phyloP scores from a whole-genome alignment of 2,113 vertebrate species.

The Copsychus sechellarum region DNA sequence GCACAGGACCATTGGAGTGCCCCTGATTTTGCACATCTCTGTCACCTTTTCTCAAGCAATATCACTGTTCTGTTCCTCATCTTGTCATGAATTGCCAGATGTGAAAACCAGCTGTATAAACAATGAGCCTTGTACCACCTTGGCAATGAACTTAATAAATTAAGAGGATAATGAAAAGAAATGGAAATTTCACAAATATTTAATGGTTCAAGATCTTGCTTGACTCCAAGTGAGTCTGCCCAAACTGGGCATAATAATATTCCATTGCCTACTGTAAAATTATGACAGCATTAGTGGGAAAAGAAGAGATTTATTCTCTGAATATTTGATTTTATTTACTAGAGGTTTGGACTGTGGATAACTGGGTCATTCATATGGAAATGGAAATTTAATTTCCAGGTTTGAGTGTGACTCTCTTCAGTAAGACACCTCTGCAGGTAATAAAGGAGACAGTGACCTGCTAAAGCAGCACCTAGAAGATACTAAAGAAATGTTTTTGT shows the following conservation, averaged over 20 bases:
- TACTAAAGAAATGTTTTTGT: not conserved
- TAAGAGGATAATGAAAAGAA: not conserved
- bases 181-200: not conserved
- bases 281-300: not conserved
- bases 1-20: not conserved
- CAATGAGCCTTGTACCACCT: conserved; percentile 16
- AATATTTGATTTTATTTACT: not conserved
- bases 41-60: not conserved
- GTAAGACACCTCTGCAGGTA: not conserved
- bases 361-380: not conserved
- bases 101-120: conserved; percentile 2
- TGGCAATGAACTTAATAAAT: conserved; percentile 34
- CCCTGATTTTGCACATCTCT: not conserved
- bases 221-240: not conserved
- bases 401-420: not conserved
- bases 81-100: not conserved
- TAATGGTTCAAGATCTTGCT: not conserved
- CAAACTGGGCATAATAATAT: not conserved
- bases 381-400: not conserved
- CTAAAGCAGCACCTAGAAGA: not conserved
- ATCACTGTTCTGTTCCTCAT: conserved; percentile 11
- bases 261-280: not conserved
- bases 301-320: not conserved
- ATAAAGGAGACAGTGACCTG: not conserved
- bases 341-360: not conserved